phyloP scores from a whole-genome alignment of 2,797 vertebrate genomes.

The Paguma larvata region DNA sequence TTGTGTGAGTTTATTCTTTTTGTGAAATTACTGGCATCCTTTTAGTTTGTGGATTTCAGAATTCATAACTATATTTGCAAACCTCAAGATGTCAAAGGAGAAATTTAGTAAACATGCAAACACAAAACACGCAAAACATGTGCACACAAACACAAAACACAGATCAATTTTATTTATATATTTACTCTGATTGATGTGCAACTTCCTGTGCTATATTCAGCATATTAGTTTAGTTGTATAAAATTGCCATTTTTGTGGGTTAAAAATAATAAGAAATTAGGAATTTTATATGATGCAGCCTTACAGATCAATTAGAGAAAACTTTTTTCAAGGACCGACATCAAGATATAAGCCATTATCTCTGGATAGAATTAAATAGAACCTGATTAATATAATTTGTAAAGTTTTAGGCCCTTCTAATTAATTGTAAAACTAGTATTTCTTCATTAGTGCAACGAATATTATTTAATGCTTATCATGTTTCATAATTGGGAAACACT shows the following conservation, averaged over 20 bases:
- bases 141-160: not conserved
- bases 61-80: not conserved
- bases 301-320: not conserved
- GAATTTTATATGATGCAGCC: not conserved
- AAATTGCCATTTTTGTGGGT: not conserved
- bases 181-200: not conserved
- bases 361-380: not conserved
- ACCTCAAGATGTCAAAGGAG: not conserved
- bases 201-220: not conserved
- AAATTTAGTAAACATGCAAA: not conserved
- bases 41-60: slow-evolving; percentile 1
- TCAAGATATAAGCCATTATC: not conserved
- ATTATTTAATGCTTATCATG: not conserved
- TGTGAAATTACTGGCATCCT: not conserved
- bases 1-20: not conserved
- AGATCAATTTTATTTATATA: not conserved
- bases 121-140: not conserved
- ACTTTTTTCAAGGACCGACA: not conserved
- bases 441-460: not conserved
- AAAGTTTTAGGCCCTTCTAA: not conserved
- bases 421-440: not conserved
- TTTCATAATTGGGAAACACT: not conserved
- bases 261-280: not conserved
- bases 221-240: not conserved
- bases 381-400: not conserved